Evolutionary conservation across 2,113 vertebrate genomes (phyloP).

Genomic region (Vulpes lagopus): DNA sequence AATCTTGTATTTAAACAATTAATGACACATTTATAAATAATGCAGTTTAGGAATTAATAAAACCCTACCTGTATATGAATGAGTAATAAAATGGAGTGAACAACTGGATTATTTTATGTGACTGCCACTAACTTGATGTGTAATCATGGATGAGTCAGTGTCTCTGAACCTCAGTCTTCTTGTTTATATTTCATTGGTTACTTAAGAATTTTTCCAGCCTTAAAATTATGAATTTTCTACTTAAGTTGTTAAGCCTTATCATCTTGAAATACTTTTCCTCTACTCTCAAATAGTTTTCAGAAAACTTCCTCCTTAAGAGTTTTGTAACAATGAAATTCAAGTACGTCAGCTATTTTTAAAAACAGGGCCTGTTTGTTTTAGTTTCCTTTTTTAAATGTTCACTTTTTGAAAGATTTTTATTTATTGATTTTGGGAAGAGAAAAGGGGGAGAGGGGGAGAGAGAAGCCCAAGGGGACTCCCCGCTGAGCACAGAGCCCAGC

Average conservation of each 20-base stretch:
- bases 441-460: background rate
- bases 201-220: background rate
- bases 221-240: background rate
- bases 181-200: background rate
- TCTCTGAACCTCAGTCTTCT: background rate
- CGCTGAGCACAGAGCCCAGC: fast-evolving
- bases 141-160: background rate
- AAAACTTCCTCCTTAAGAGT: background rate
- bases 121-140: background rate
- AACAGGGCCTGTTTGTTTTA: background rate
- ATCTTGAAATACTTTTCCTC: background rate
- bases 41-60: slow-evolving; percentile 35
- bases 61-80: background rate
- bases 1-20: background rate
- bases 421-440: background rate
- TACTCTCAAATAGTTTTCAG: background rate
- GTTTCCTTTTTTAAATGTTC: slow-evolving; percentile 34
- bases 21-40: background rate
- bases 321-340: slow-evolving; percentile 34
- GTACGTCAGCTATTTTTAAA: slow-evolving; percentile 42
- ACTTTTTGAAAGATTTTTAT: background rate
- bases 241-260: background rate
- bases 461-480: background rate
- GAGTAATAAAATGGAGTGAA: background rate
- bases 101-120: background rate